Percentiles rank a stretch among this genome's conserved stretches.
phyloP scores from a whole-genome alignment of 2,113 vertebrate species.

The Channa maculata region DNA sequence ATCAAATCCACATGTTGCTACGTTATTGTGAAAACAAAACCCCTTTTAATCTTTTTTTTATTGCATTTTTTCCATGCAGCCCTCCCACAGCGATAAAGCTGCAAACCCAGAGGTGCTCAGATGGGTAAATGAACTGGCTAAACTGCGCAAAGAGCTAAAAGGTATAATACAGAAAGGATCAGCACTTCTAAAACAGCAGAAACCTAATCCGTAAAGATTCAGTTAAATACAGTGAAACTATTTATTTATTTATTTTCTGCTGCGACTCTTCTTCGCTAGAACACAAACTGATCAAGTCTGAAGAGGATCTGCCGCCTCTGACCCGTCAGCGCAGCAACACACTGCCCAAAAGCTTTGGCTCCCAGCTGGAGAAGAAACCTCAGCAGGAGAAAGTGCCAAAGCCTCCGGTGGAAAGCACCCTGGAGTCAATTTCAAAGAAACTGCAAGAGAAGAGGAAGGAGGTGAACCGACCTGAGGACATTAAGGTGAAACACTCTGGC shows the following conservation, averaged over 20 bases:
- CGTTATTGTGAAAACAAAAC: not conserved
- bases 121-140: conserved; percentile 96
- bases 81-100: conserved; percentile 96
- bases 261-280: conserved; percentile 76
- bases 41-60: not conserved
- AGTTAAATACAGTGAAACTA: not conserved
- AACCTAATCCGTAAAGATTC: not conserved
- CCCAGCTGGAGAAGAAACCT: conserved; percentile 93
- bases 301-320: conserved; percentile 91
- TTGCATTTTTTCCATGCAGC: conserved; percentile 77
- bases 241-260: no score
- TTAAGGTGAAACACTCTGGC: conserved; percentile 86
- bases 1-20: not conserved
- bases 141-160: conserved; percentile 95
- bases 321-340: conserved; percentile 97
- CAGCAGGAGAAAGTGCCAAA: conserved; percentile 87
- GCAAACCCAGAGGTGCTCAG: conserved; percentile 94
- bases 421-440: conserved; percentile 91
- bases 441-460: conserved; percentile 94
- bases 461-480: conserved; percentile 90
- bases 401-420: conserved; percentile 89
- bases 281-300: conserved; percentile 91
- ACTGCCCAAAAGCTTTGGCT: conserved; percentile 97
- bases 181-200: no score
- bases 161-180: conserved; percentile 74